Conservation (phyloP, 2,113 vertebrate genomes). For the Channa argus region DNA sequence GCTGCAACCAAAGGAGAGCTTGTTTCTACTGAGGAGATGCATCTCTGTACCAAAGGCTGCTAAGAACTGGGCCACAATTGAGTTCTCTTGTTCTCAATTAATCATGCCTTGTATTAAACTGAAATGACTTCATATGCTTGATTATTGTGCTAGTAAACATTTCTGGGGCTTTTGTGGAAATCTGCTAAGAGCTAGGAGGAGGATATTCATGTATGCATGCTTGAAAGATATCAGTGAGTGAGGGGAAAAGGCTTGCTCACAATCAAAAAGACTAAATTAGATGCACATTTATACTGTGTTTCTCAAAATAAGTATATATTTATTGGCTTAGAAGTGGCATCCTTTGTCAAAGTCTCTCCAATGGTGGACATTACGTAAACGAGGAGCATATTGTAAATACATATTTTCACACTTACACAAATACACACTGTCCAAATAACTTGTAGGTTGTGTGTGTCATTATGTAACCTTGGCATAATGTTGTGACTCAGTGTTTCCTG, state of each 20-base stretch:
- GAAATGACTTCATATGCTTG: conserved; percentile 55
- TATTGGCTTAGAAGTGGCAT: neutral
- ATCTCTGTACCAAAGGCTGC: conserved; percentile 46
- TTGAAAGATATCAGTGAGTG: conserved; percentile 22
- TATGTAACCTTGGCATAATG: neutral
- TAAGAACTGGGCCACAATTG: conserved; percentile 18
- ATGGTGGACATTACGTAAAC: neutral
- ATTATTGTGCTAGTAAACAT: conserved; percentile 36
- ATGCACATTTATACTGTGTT: neutral
- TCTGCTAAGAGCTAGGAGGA: conserved; percentile 12
- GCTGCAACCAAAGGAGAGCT: conserved; percentile 47
- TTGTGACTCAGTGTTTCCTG: neutral
- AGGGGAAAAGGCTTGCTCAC: neutral
- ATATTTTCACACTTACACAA: neutral
- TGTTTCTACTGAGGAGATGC: conserved; percentile 31
- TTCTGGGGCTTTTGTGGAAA: conserved; percentile 44
- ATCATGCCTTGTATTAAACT: conserved; percentile 66
- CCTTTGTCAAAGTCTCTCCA: too few relatives aligned
- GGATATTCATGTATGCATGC: conserved; percentile 46
- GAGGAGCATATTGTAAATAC: neutral
- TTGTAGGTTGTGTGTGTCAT: neutral
- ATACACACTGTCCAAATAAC: neutral
- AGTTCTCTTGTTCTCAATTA: conserved; percentile 50
- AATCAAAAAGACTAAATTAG: neutral
- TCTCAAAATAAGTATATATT: neutral